Percentiles rank a stretch among this genome's conserved stretches.
phyloP scores from a whole-genome alignment of 2,888 invertebrate genomes.

The Scaptomyza polygonia region DNA sequence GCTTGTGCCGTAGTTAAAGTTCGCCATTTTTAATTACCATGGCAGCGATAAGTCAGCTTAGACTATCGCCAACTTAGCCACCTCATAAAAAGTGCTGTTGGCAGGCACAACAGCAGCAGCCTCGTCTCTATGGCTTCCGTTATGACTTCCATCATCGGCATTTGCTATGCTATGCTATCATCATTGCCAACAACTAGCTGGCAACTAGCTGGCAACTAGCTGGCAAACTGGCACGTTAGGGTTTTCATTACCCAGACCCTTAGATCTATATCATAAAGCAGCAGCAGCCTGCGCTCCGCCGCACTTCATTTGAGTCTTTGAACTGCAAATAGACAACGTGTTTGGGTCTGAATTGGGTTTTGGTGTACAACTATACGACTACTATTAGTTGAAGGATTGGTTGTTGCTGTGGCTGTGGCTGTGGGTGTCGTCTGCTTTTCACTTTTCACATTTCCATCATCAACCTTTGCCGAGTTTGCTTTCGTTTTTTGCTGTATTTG shows the following conservation, averaged over 20 bases:
- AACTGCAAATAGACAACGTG: slow-evolving; percentile 77
- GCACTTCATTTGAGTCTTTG: slow-evolving; percentile 78
- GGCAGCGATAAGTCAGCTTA: slow-evolving; percentile 60
- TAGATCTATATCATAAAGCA: slow-evolving; percentile 20
- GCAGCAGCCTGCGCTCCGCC: slow-evolving; percentile 26
- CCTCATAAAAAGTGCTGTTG: slow-evolving; percentile 69
- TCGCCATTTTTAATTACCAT: slow-evolving; percentile 72
- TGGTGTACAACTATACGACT: slow-evolving; percentile 6
- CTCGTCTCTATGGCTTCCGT: slow-evolving; percentile 67
- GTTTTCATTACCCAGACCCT: slow-evolving; percentile 47
- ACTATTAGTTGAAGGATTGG: slow-evolving; percentile 15
- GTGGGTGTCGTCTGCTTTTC: slow-evolving; percentile 69
- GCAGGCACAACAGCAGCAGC: slow-evolving; percentile 29
- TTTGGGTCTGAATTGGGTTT: slow-evolving; percentile 45
- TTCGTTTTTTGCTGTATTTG: slow-evolving; percentile 79
- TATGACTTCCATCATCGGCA: slow-evolving; percentile 60
- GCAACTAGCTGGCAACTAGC: slow-evolving; percentile 52
- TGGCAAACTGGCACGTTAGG: slow-evolving; percentile 49
- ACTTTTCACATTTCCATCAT: slow-evolving; percentile 80
- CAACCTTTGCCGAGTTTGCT: slow-evolving; percentile 75
- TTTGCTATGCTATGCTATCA: slow-evolving; percentile 53
- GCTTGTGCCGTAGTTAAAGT: slow-evolving; percentile 67
- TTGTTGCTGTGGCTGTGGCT: not conserved
- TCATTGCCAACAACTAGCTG: slow-evolving; percentile 45
- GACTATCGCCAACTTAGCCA: slow-evolving; percentile 64